Conservation (phyloP, 2,113 vertebrate genomes). For the human region DNA sequence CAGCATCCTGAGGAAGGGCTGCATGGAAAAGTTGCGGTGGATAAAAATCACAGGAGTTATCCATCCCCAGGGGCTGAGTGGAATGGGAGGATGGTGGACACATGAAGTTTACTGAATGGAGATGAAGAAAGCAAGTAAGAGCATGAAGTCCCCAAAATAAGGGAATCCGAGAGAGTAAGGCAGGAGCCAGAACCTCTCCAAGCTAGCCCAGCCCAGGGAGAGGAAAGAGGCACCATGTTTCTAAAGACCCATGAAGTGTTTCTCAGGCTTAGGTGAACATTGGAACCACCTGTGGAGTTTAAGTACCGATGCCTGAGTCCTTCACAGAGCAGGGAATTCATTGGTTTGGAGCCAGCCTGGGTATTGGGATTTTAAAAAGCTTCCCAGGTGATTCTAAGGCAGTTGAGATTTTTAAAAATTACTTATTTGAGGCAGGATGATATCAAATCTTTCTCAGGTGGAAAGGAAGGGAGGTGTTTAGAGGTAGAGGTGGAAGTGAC, state of each 20-base stretch:
- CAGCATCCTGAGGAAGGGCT: background rate
- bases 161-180: too few species aligned
- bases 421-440: background rate
- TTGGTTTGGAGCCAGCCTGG: background rate
- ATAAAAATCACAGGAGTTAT: background rate
- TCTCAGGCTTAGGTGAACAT: background rate
- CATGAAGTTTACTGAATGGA: background rate
- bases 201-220: background rate
- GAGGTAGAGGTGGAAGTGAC: background rate
- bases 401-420: background rate
- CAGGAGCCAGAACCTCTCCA: background rate
- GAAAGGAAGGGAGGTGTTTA: background rate
- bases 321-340: background rate
- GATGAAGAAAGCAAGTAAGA: background rate
- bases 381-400: background rate
- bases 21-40: background rate
- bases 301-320: background rate
- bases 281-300: background rate
- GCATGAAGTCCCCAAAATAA: background rate
- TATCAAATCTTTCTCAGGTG: background rate
- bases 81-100: background rate
- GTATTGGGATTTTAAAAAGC: background rate
- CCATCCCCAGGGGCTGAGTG: background rate
- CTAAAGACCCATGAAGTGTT: fast-evolving
- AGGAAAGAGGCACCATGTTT: too few species aligned